A percentile compares a stretch with the other conserved stretches of the same genome.
These are phyloP conservation scores for Amazona guildingii DNA, from an alignment of 2,113 vertebrate genomes.

Conservation along the genomic window DNA sequence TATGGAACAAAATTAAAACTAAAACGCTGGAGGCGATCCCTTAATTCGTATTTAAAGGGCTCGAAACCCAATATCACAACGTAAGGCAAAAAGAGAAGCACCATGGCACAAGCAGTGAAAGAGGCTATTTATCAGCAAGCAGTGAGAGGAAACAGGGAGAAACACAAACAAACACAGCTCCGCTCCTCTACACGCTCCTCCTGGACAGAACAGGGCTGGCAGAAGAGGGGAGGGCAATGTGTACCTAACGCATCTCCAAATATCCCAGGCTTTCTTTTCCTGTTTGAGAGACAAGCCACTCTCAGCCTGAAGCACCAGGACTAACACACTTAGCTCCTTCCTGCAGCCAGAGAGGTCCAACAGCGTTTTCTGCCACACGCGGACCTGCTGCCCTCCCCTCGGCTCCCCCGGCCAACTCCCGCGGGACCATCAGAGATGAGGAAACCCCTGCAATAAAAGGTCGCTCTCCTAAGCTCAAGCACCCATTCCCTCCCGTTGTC, in stretches of 20 bases:
- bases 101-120: background rate
- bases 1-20: constrained; percentile 5
- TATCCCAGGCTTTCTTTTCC: background rate
- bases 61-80: background rate
- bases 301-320: background rate
- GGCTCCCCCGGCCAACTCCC: accelerated
- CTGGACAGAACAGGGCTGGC: background rate
- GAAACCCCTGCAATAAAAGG: background rate
- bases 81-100: background rate
- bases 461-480: background rate
- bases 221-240: background rate
- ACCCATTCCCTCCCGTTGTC: background rate
- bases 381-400: background rate
- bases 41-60: background rate
- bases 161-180: background rate
- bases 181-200: background rate
- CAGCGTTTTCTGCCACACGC: background rate
- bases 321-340: background rate
- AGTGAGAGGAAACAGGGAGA: background rate
- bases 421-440: background rate
- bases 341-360: background rate
- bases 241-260: background rate
- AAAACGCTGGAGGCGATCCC: background rate
- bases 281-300: background rate
- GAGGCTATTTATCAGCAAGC: background rate